Evolutionary conservation across 2,888 invertebrate species (phyloP), one percentile per base, ranked within the genome.

Genomic region (Pseudococcus viburni): DNA sequence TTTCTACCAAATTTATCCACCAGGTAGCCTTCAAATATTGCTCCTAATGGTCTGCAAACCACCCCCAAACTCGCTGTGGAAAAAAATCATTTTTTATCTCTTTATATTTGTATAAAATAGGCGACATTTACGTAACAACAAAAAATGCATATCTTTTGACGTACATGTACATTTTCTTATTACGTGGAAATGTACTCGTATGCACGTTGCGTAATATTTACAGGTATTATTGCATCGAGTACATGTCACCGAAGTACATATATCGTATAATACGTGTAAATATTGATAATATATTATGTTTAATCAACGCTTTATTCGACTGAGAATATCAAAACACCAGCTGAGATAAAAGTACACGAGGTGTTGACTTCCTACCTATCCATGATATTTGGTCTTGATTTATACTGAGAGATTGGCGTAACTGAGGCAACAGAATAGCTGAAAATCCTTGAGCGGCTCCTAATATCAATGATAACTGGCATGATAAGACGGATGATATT

Each of bases 391-490:
- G 33, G 1, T 77, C 42, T 11, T 51, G 15, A 51, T 22, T 55
- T 12, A 88, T 83, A 4, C n/a, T 22, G 55, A 59, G 42, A 11
- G 77, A 15, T 77, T 55, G 11, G 0, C 39, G 46, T 19, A 88
- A 55, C 59, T 88, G 88, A 1, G 88, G 80, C 26, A 80, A 33
- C 19, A 88, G n/a, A 48, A 88, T 55, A 7, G 59, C 88, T n/a
- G 88, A 88, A 55, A 77, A 88, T 22, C 88, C 88, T 88, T 77
- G 80, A 39, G 88, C 88, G 33, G 88, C 83, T 33, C 88, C 88
- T 48, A 77, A 51, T 39, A 88, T 5, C 19, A 88, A 80, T 5
- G 88, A 88, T 9, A 88, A 33, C 11, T 88, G 88, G n/a, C 88
- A 88, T 88, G 88, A 46, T 83, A 80, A 17, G 22, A 88, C 19